Base-by-base conservation (phyloP, 2,888 invertebrate genomes). In the Galerucella nymphaeae region DNA sequence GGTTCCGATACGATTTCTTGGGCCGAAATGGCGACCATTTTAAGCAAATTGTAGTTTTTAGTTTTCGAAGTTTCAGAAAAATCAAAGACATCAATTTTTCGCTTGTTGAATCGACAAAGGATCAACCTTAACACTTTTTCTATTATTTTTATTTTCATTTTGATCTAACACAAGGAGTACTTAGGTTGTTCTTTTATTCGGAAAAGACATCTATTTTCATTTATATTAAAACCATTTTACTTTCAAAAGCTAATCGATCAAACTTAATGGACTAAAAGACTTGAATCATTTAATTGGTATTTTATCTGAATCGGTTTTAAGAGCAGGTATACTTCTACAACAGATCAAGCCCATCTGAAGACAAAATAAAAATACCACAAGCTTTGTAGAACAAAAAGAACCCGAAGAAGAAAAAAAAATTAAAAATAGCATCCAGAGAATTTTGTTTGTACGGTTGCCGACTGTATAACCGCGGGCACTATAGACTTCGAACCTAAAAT, bases 361-460 rank as follows among this genome's bases (percentile, higher is more conserved):
- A 62, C 69, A 38, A 48, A 66, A 71, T 63, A 70, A 73, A 72
- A 75, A 74, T 73, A 69, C 71, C 69, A 66, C 62, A 41, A 62
- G 64, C 66, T 69, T 63, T 69, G 71, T 71, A 72, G 71, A 75
- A 71, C 72, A 68, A 73, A 76, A 70, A 72, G 63, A 70, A 41
- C 55, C 42, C 41, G 14, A n/a, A 50, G 41, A 30, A 41, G 57
- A n/a, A 67, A 59, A 48, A 48, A 59, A 23, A 45, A 53, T 50
- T 58, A 14, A 59, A 70, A 73, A 70, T 70, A 71, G 68, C 67
- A 63, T 62, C 64, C 57, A 50, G 50, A 68, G 66, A 65, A 76
- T 72, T 73, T 55, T 63, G 74, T 76, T 75, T 76, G 75, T 72
- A 58, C 38, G 57, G 41, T 42, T 41, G 55, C 74, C 73, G 73